Evolutionary conservation across 1,140 invertebrate genomes (phyloP).

Genomic region (Sycophila sp.): DNA sequence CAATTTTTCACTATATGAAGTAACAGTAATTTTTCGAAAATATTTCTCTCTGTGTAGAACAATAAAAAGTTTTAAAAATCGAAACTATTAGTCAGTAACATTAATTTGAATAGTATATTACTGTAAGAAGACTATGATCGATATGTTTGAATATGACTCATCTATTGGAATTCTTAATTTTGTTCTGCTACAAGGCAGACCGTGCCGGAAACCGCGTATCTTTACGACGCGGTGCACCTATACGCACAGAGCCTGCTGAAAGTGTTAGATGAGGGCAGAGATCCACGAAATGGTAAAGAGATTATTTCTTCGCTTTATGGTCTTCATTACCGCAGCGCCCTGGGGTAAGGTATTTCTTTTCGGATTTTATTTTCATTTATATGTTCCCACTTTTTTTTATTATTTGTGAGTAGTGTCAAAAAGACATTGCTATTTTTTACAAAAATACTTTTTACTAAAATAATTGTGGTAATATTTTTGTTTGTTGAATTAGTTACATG

Average conservation of each 20-base stretch:
- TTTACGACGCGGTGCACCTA: slow-evolving; percentile 90
- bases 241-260: slow-evolving; percentile 81
- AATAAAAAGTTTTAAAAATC: no score
- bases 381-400: neutral
- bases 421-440: no score
- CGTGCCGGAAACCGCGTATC: slow-evolving; percentile 86
- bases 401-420: no score
- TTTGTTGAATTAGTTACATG: slow-evolving; percentile 73
- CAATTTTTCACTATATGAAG: neutral
- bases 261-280: slow-evolving; percentile 72
- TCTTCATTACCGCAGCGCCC: slow-evolving; percentile 82
- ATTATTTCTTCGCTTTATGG: slow-evolving; percentile 78
- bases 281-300: slow-evolving; percentile 77
- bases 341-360: slow-evolving; percentile 75
- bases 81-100: no score
- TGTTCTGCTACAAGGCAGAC: slow-evolving; percentile 71
- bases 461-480: neutral
- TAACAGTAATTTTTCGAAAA: neutral
- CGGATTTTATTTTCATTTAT: neutral
- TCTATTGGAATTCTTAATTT: slow-evolving; percentile 27
- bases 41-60: slow-evolving; percentile 18
- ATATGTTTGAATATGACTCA: slow-evolving; percentile 12
- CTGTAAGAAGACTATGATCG: no score
- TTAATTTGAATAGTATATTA: no score
- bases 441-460: neutral